A percentile compares a stretch with the other conserved stretches of the same genome.
phyloP scores from a whole-genome alignment of 2,797 vertebrate genomes.

The Cyprinella venusta region DNA sequence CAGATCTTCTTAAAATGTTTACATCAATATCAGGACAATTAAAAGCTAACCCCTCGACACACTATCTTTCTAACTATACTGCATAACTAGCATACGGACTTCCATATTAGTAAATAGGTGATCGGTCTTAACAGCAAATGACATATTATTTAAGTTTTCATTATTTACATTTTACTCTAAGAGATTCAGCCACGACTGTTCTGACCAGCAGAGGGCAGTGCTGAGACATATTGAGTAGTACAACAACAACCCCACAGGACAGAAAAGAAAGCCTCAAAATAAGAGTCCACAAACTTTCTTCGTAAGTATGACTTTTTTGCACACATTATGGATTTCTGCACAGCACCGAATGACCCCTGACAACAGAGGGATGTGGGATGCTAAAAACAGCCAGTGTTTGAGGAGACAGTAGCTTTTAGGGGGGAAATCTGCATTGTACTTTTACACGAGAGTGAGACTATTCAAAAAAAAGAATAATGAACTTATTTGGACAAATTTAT shows the following conservation, averaged over 20 bases:
- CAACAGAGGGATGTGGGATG: too few species aligned
- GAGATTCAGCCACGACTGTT: background rate
- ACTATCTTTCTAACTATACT: too few species aligned
- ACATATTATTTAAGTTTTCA: too few species aligned
- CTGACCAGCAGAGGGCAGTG: slow-evolving; percentile 14
- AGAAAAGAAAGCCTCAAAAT: background rate
- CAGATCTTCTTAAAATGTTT: background rate
- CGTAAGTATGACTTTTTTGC: background rate
- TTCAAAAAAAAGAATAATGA: background rate
- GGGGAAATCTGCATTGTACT: background rate
- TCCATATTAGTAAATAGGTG: too few species aligned
- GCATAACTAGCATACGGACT: too few species aligned
- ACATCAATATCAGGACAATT: background rate
- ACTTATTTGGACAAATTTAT: background rate
- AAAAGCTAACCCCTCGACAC: background rate
- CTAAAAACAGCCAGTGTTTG: background rate
- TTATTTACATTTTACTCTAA: background rate
- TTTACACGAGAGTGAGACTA: background rate
- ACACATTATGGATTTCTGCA: background rate
- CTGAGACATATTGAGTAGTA: background rate
- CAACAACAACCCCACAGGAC: too few species aligned
- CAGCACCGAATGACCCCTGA: background rate
- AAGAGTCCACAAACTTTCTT: background rate
- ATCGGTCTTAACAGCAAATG: too few species aligned
- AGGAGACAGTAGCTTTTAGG: background rate